A percentile compares a stretch with the other conserved stretches of the same genome.
phyloP scores from a whole-genome alignment of 2,113 vertebrate genomes.

The Vulpes ferrilata region DNA sequence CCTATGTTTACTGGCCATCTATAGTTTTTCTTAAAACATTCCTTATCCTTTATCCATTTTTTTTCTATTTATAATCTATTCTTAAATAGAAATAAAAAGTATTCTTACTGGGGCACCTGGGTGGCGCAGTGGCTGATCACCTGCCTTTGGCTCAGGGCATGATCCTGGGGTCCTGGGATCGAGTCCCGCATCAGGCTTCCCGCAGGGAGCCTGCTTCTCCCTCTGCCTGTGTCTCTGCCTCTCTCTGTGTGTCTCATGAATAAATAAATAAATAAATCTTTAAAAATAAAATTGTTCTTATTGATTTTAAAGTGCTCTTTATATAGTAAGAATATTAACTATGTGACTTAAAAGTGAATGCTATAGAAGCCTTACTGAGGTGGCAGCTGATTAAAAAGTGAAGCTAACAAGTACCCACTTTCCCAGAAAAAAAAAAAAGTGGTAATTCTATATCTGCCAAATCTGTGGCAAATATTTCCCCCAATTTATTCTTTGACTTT shows the following conservation, averaged over 20 bases:
- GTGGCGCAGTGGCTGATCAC: too few species aligned
- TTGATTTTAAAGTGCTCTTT: neutral
- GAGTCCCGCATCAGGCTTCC: too few species aligned
- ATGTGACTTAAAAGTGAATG: neutral
- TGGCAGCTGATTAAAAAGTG: neutral
- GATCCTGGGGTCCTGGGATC: too few species aligned
- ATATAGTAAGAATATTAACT: neutral
- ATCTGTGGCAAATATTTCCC: neutral
- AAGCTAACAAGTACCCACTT: neutral
- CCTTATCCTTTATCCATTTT: neutral
- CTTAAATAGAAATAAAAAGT: neutral
- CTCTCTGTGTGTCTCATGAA: too few species aligned
- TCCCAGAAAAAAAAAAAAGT: neutral
- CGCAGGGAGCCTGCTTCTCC: too few species aligned
- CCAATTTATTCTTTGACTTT: neutral
- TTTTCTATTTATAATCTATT: neutral
- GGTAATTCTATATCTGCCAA: neutral
- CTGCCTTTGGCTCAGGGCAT: too few species aligned
- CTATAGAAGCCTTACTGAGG: neutral
- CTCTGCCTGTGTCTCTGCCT: too few species aligned
- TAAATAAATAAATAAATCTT: too few species aligned
- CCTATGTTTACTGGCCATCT: neutral
- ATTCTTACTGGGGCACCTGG: too few species aligned
- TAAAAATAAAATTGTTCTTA: neutral
- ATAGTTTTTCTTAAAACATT: neutral